These are phyloP conservation scores for Octopus bimaculoides DNA, from an alignment of 1,140 invertebrate genomes.

Conservation along the genomic window DNA sequence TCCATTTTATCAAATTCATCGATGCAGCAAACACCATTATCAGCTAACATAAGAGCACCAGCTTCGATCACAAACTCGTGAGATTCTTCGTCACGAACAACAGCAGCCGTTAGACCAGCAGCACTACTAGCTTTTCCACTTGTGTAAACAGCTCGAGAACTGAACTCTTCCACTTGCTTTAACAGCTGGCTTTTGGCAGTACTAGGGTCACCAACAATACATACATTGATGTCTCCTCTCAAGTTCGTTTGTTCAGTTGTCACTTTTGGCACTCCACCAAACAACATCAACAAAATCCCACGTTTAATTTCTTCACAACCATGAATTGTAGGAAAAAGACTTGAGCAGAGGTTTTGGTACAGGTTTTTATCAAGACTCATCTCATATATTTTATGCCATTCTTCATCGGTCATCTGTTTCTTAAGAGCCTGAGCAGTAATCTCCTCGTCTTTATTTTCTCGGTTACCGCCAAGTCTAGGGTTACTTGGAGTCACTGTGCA, in stretches of 20 bases:
- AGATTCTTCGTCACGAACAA: conserved; percentile 96
- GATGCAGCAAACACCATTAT: conserved; percentile 99
- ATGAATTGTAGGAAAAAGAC: conserved; percentile 95
- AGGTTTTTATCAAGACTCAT: conserved; percentile 94
- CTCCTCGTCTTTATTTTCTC: conserved; percentile 55
- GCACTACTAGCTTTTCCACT: conserved; percentile 98
- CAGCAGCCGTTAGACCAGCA: conserved; percentile 96
- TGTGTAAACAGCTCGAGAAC: conserved; percentile 94
- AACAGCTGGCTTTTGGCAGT: conserved; percentile 98
- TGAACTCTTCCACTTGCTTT: conserved; percentile 83
- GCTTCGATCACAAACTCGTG: conserved; percentile 99
- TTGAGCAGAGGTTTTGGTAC: conserved; percentile 86
- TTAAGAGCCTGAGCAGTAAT: conserved; percentile 84
- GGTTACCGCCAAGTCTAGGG: conserved; percentile 65
- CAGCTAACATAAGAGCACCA: conserved; percentile 97
- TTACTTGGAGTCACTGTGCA: conserved; percentile 87
- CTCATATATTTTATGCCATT: conserved; percentile 95
- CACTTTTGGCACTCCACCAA: conserved; percentile 96
- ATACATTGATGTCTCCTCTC: conserved; percentile 96
- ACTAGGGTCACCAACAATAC: conserved; percentile 97
- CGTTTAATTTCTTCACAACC: conserved; percentile 98
- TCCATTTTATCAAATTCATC: conserved; percentile 99
- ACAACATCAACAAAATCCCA: conserved; percentile 91
- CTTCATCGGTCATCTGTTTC: conserved; percentile 89
- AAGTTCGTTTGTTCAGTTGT: conserved; percentile 82